A percentile compares a stretch with the other conserved stretches of the same genome.
These are phyloP conservation scores for Xerus inauris DNA, from an alignment of 2,113 vertebrate genomes.

Conservation along the genomic window DNA sequence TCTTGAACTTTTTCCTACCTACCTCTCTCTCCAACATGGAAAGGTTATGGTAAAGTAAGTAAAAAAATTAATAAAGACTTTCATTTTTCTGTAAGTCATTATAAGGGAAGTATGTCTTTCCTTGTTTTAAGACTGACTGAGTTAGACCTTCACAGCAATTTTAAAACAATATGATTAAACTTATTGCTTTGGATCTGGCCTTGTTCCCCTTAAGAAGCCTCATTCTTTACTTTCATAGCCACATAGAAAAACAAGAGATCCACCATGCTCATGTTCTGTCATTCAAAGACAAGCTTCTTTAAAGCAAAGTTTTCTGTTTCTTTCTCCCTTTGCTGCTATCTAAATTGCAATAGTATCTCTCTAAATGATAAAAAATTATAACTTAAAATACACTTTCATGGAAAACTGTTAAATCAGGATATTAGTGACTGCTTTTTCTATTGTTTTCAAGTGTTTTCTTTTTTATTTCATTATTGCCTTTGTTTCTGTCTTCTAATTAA, in stretches of 20 bases:
- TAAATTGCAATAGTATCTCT: background rate
- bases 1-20: background rate
- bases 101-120: background rate
- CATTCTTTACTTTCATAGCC: background rate
- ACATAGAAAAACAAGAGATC: background rate
- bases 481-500: conserved; percentile 61
- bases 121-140: background rate
- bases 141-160: background rate
- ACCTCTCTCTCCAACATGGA: background rate
- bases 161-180: background rate
- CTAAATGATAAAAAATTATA: background rate
- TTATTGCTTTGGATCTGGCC: background rate
- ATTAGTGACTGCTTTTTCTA: background rate
- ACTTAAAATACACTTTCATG: background rate
- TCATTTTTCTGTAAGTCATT: background rate
- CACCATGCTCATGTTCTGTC: background rate
- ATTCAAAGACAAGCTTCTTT: background rate
- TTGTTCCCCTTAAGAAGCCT: background rate
- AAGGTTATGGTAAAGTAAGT: background rate
- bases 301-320: background rate
- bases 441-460: background rate
- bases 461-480: conserved; percentile 56
- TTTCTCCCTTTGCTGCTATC: background rate
- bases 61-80: background rate
- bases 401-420: background rate